Evolutionary conservation across 1,140 invertebrate species (phyloP).

Genomic region (Triops longicaudatus): DNA sequence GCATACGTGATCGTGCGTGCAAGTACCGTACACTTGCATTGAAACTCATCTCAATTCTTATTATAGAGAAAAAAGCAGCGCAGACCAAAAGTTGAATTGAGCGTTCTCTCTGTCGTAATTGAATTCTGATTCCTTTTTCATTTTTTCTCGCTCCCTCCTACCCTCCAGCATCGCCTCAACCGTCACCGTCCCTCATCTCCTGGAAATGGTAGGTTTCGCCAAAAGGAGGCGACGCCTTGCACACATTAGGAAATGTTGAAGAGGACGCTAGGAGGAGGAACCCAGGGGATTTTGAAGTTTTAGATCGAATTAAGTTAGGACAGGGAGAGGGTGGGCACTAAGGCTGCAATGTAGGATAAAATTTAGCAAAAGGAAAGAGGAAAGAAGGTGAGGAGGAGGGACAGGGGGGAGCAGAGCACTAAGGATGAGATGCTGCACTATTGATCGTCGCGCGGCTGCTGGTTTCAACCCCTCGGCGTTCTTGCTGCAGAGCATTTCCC

Average conservation of each 20-base stretch:
- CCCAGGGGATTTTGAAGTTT: slow-evolving; percentile 5
- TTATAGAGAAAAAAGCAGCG: neutral
- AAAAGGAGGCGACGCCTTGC: neutral
- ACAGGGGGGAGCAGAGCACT: neutral
- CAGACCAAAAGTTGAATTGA: neutral
- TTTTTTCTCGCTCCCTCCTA: neutral
- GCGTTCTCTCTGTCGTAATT: neutral
- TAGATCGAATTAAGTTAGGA: slow-evolving; percentile 15
- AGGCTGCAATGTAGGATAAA: slow-evolving; percentile 2
- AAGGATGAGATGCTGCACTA: slow-evolving; percentile 2
- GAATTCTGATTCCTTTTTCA: slow-evolving; percentile 8
- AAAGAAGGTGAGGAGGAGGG: neutral
- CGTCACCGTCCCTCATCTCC: neutral
- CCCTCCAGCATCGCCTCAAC: no score
- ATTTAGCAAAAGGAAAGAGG: neutral
- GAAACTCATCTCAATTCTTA: neutral
- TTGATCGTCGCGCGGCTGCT: slow-evolving; percentile 3
- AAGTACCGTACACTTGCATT: neutral
- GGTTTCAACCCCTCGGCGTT: neutral
- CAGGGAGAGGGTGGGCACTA: neutral
- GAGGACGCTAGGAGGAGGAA: slow-evolving; percentile 10
- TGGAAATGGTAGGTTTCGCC: neutral
- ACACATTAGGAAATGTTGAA: neutral
- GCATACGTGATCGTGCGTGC: slow-evolving; percentile 7
- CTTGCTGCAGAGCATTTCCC: neutral